A percentile compares a stretch with the other conserved stretches of the same genome.
Conservation (phyloP, 2,113 vertebrate species). For the Lophius piscatorius region DNA sequence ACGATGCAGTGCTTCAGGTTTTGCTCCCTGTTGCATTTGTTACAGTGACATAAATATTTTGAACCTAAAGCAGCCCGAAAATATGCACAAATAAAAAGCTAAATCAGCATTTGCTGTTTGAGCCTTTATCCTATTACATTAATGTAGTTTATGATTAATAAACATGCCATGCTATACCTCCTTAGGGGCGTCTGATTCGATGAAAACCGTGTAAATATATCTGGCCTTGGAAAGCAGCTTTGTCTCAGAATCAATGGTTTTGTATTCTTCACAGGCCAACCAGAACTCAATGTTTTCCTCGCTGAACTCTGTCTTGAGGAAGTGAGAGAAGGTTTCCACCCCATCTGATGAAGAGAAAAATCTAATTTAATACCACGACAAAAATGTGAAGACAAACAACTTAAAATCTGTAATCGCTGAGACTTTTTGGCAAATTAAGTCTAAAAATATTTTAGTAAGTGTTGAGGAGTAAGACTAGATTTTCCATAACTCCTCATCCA, state of each 20-base stretch:
- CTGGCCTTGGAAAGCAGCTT: constrained; percentile 87
- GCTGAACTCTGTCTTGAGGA: constrained; percentile 93
- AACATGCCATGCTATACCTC: constrained; percentile 82
- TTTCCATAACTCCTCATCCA: no score
- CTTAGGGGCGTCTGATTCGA: constrained; percentile 88
- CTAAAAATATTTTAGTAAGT: no score
- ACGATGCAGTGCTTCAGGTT: constrained; percentile 17
- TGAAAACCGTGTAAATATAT: constrained; percentile 88
- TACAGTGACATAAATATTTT: constrained; percentile 34
- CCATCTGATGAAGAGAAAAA: constrained; percentile 80
- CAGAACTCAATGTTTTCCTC: constrained; percentile 98
- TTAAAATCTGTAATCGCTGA: not conserved
- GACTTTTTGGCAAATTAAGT: no score
- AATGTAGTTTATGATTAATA: constrained; percentile 21
- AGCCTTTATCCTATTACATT: no score
- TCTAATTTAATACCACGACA: no score
- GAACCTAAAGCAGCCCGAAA: constrained; percentile 5
- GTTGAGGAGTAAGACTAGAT: no score
- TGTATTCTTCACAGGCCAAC: constrained; percentile 94
- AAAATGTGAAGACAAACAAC: not conserved
- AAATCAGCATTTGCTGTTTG: no score
- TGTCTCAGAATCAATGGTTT: constrained; percentile 81
- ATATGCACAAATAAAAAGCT: no score
- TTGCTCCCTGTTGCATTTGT: constrained; percentile 33
- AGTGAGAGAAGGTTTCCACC: constrained; percentile 86